Evolutionary conservation across 2,888 invertebrate species (phyloP).

Genomic region (Drosophila demipolita): DNA sequence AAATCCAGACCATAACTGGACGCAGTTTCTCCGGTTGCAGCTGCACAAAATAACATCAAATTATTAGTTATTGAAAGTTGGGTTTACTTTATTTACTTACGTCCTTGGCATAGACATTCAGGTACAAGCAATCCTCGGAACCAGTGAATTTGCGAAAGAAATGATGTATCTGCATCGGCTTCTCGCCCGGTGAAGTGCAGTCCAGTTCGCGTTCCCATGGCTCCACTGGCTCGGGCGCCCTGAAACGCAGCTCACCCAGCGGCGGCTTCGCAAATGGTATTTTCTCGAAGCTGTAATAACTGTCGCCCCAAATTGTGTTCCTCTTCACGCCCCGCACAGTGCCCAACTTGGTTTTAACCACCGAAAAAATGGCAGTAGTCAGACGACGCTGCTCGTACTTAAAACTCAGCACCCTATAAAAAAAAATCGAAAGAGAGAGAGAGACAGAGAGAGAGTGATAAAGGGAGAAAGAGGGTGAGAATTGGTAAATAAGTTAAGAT

Average conservation of each 20-base stretch:
- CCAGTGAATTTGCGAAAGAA: conserved; percentile 84
- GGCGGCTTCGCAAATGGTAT: conserved; percentile 84
- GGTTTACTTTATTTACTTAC: conserved; percentile 61
- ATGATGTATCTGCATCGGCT: conserved; percentile 82
- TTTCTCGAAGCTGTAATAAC: conserved; percentile 83
- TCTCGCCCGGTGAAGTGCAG: conserved; percentile 82
- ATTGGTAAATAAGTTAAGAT: background rate
- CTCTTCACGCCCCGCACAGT: conserved; percentile 82
- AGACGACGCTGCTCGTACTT: conserved; percentile 80
- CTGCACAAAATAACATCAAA: conserved; percentile 45
- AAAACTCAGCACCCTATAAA: conserved; percentile 77
- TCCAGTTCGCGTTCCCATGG: conserved; percentile 85
- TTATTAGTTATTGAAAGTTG: background rate
- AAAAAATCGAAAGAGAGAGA: background rate
- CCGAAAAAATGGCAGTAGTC: conserved; percentile 73
- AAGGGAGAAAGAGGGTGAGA: background rate
- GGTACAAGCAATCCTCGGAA: conserved; percentile 86
- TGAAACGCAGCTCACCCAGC: conserved; percentile 80
- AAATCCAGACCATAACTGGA: conserved; percentile 86
- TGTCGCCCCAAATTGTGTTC: conserved; percentile 81
- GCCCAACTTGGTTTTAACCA: conserved; percentile 81
- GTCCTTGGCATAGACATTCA: conserved; percentile 85
- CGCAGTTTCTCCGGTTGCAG: conserved; percentile 68
- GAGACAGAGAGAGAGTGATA: background rate
- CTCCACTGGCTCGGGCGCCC: conserved; percentile 84